Conservation (phyloP, 2,113 vertebrate genomes). For the Oostethus manadensis region DNA sequence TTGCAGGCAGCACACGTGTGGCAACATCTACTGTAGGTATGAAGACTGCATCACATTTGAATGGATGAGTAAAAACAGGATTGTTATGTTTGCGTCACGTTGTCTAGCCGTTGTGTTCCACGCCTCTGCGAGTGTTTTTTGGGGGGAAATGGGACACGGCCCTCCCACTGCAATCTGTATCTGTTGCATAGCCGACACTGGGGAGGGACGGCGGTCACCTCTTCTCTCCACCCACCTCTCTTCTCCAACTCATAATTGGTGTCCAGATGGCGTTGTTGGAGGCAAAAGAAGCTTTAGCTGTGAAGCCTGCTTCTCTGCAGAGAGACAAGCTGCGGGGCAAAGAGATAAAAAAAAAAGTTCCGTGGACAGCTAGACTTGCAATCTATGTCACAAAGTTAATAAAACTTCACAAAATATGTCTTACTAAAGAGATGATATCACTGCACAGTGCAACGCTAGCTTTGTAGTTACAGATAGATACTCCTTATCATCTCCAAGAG, state of each 20-base stretch:
- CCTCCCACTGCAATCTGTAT: conserved; percentile 70
- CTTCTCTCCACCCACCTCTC: conserved; percentile 6
- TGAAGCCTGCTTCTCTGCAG: conserved; percentile 27
- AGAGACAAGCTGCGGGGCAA: conserved; percentile 32
- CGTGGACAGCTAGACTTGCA: conserved; percentile 13
- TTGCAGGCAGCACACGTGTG: too few species aligned
- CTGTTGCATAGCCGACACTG: conserved; percentile 36
- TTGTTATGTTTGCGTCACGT: conserved; percentile 2
- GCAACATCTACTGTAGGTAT: too few species aligned
- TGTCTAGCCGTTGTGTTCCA: conserved; percentile 7
- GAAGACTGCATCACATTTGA: too few species aligned
- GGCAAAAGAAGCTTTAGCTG: conserved; percentile 34
- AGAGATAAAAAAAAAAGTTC: conserved; percentile 7
- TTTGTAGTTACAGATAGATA: too few species aligned
- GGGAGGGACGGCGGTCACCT: conserved; percentile 38
- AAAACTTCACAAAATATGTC: too few species aligned
- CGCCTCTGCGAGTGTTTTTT: conserved; percentile 44
- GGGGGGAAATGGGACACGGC: conserved; percentile 55
- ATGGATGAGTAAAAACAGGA: not conserved
- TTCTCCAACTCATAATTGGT: conserved; percentile 41
- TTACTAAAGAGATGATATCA: too few species aligned
- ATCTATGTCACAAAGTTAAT: conserved; percentile 5
- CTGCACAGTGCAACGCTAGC: too few species aligned
- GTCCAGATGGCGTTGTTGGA: conserved; percentile 53
- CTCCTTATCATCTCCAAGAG: too few species aligned